Evolutionary conservation across 2,113 vertebrate genomes (phyloP).

Genomic region (Neotoma lepida): DNA sequence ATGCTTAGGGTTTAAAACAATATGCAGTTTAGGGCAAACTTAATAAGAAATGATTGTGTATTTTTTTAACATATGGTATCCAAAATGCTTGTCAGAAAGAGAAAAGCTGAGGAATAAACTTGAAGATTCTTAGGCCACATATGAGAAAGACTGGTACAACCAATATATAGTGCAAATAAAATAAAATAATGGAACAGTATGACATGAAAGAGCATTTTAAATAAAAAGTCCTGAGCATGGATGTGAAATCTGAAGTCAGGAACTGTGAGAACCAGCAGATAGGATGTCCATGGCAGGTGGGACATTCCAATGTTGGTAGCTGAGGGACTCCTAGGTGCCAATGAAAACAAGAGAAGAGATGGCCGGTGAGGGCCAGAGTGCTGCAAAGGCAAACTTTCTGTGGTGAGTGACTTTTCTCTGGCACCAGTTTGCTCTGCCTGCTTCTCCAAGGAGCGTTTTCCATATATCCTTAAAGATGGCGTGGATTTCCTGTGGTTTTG

Average conservation of each 20-base stretch:
- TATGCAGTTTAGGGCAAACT: background rate
- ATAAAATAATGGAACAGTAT: background rate
- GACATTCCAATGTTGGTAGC: background rate
- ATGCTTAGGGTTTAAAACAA: background rate
- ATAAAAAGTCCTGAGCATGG: background rate
- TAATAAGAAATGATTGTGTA: background rate
- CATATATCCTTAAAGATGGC: background rate
- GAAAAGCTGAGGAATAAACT: background rate
- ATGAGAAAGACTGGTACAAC: background rate
- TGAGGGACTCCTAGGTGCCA: background rate
- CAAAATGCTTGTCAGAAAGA: background rate
- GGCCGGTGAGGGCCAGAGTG: rapidly evolving
- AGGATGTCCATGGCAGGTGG: too few relatives aligned
- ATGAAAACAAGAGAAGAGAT: background rate
- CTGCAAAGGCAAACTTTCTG: too few relatives aligned
- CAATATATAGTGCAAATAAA: background rate
- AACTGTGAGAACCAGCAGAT: background rate
- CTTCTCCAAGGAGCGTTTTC: background rate
- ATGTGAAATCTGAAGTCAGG: background rate
- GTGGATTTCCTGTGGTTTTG: background rate
- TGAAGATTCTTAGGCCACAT: background rate
- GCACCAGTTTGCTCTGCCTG: too few relatives aligned
- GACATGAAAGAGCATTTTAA: background rate
- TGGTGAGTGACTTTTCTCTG: background rate
- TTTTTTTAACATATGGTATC: background rate